These are phyloP conservation scores for Apotomis turbidana DNA, from an alignment of 2,888 invertebrate genomes.

Conservation along the genomic window DNA sequence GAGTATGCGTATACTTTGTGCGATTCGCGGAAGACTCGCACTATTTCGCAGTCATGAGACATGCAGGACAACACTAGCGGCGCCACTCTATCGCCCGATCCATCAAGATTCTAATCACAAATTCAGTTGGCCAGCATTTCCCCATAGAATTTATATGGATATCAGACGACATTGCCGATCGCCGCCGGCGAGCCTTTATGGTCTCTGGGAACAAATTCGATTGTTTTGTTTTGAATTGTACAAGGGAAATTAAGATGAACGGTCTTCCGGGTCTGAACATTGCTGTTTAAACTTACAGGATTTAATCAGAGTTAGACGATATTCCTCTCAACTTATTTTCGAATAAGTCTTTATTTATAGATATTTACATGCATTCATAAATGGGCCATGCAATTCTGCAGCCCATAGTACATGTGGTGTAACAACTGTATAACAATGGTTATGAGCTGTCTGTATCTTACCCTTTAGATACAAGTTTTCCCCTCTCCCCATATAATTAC, in stretches of 20 bases:
- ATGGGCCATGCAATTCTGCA: too few species aligned
- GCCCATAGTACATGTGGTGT: too few species aligned
- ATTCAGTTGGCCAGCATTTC: constrained; percentile 67
- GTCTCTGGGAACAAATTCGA: constrained; percentile 46
- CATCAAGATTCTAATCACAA: constrained; percentile 70
- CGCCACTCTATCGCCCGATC: constrained; percentile 64
- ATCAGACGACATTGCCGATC: constrained; percentile 61
- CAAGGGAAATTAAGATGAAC: constrained; percentile 43
- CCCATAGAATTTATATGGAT: constrained; percentile 64
- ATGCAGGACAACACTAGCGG: constrained; percentile 48
- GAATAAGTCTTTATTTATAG: too few species aligned
- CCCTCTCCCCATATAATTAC: too few species aligned
- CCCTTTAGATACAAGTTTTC: too few species aligned
- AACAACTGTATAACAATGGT: too few species aligned
- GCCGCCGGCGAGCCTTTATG: constrained; percentile 42
- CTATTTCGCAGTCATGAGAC: neutral
- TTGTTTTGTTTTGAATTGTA: constrained; percentile 58
- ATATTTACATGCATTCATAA: too few species aligned
- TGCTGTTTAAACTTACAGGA: constrained; percentile 7
- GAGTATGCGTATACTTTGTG: neutral
- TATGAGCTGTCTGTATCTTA: too few species aligned
- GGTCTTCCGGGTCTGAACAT: constrained; percentile 27
- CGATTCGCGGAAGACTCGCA: constrained; percentile 3
- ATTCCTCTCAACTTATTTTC: too few species aligned
- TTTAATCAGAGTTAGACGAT: neutral